Evolutionary conservation across 2,888 invertebrate genomes (phyloP).

Genomic region (Abrostola triplasia): DNA sequence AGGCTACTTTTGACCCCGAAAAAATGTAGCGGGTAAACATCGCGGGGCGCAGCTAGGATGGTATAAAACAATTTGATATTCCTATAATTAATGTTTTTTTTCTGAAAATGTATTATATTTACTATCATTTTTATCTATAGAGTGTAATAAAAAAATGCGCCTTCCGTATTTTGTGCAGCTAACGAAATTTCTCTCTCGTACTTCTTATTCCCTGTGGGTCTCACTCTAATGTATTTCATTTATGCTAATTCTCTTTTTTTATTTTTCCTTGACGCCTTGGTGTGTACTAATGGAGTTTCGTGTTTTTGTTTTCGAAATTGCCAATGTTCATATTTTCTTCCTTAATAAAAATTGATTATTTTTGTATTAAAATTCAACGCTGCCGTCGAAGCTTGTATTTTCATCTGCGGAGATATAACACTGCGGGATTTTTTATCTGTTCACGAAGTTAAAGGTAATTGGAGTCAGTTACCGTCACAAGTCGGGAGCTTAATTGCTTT

Average conservation of each 20-base stretch:
- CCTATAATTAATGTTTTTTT: too few relatives aligned
- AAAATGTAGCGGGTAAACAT: too few relatives aligned
- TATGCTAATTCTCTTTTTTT: conserved; percentile 67
- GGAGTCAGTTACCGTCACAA: conserved; percentile 13
- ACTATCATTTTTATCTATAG: too few relatives aligned
- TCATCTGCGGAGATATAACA: conserved; percentile 4
- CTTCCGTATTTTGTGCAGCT: conserved; percentile 26
- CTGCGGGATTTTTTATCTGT: conserved; percentile 11
- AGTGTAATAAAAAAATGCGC: conserved; percentile 21
- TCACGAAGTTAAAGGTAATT: conserved; percentile 18
- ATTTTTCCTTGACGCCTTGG: conserved; percentile 53
- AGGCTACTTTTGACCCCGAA: too few relatives aligned
- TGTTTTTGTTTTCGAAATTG: conserved; percentile 41
- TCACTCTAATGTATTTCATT: conserved; percentile 66
- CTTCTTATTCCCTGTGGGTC: conserved; percentile 60
- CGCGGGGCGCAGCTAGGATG: too few relatives aligned
- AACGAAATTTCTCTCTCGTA: conserved; percentile 39
- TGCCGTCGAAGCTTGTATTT: conserved; percentile 1
- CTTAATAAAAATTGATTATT: conserved; percentile 23
- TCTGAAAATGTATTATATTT: too few relatives aligned
- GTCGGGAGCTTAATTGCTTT: conserved; percentile 11
- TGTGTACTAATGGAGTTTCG: conserved; percentile 56
- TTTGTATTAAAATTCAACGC: conserved; percentile 32
- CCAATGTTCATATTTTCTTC: conserved; percentile 24
- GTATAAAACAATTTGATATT: too few relatives aligned